phyloP scores from a whole-genome alignment of 2,888 invertebrate species.

The Synanthedon myopaeformis region DNA sequence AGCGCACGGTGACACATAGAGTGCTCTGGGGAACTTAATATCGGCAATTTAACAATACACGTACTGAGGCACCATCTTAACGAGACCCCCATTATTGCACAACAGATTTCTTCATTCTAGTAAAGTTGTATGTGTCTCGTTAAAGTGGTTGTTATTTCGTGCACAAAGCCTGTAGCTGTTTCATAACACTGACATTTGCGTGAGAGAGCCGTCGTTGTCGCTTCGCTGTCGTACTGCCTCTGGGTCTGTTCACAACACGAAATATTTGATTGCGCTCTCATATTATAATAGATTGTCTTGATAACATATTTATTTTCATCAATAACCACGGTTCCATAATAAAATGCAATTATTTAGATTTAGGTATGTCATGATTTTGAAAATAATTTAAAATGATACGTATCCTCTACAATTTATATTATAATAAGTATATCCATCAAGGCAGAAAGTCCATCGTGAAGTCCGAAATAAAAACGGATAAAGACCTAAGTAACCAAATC shows the following conservation, averaged over 20 bases:
- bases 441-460: too few relatives aligned
- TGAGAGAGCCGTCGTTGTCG: constrained; percentile 32
- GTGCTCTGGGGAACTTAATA: constrained; percentile 35
- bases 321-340: too few relatives aligned
- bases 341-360: too few relatives aligned
- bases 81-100: constrained; percentile 17
- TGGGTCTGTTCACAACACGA: constrained; percentile 19
- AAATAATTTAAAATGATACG: too few relatives aligned
- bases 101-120: constrained; percentile 2
- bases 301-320: too few relatives aligned
- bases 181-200: constrained; percentile 48
- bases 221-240: constrained; percentile 27
- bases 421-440: too few relatives aligned
- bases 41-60: constrained; percentile 41
- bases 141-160: constrained; percentile 20
- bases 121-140: constrained; percentile 19
- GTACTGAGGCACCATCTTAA: constrained; percentile 21
- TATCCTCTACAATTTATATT: too few relatives aligned
- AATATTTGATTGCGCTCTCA: constrained; percentile 7
- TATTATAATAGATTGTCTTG: too few relatives aligned
- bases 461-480: too few relatives aligned
- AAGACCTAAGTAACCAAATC: too few relatives aligned
- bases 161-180: constrained; percentile 31
- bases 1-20: constrained; percentile 52
- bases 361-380: too few relatives aligned